These are phyloP conservation scores for Cuculus canorus DNA, from an alignment of 2,797 vertebrate species.

Conservation along the genomic window DNA sequence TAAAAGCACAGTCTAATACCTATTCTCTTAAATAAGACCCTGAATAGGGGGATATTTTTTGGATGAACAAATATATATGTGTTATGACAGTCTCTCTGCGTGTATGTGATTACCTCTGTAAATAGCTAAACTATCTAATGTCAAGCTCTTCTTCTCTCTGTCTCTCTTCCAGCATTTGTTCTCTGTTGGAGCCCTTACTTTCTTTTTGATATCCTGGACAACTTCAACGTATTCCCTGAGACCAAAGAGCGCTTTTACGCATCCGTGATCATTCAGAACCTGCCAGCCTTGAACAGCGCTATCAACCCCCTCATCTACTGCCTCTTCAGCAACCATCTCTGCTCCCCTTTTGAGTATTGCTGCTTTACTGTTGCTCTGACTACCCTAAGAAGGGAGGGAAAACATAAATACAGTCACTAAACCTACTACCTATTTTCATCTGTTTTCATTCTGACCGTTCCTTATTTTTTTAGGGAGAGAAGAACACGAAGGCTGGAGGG, in stretches of 20 bases:
- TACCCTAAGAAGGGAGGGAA: not conserved
- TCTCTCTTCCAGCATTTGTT: conserved; percentile 72
- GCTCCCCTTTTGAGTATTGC: conserved; percentile 62
- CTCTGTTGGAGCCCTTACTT: conserved; percentile 84
- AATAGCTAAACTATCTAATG: not conserved
- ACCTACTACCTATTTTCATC: not conserved
- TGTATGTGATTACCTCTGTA: not conserved
- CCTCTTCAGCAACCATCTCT: conserved; percentile 72
- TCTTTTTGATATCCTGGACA: conserved; percentile 83
- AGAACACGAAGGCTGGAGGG: conserved; percentile 57
- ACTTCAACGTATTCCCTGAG: conserved; percentile 79
- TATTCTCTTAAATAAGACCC: conserved; percentile 21
- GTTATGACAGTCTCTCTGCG: not conserved
- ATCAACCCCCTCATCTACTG: conserved; percentile 82
- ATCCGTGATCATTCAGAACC: conserved; percentile 82
- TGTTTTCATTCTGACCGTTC: not conserved
- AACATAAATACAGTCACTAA: not conserved
- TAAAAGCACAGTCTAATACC: conserved; percentile 31
- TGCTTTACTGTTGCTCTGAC: not conserved
- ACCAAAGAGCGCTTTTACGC: conserved; percentile 79
- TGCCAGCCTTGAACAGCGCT: conserved; percentile 80
- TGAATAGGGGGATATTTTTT: not conserved
- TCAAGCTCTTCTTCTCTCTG: not conserved
- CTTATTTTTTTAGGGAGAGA: conserved; percentile 67
- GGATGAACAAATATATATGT: not conserved